Percentiles rank a stretch among this genome's conserved stretches.
phyloP scores from a whole-genome alignment of 2,113 vertebrate genomes.

The Sialia sialis region DNA sequence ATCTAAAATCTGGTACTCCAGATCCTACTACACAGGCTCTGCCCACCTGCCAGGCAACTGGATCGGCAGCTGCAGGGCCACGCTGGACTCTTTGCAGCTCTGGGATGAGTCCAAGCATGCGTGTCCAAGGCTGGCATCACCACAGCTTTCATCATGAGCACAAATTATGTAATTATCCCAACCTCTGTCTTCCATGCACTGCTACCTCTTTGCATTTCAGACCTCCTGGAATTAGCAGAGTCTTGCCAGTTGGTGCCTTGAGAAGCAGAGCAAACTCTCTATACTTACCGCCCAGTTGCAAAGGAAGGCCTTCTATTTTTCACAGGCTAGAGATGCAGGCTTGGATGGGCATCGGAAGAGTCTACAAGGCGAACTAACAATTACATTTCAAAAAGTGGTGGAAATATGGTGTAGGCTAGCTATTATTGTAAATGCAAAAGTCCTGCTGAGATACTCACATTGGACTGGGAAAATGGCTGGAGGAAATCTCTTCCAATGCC shows the following conservation, averaged over 20 bases:
- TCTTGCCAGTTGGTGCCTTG: accelerated
- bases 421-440: neutral
- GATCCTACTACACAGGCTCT: neutral
- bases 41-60: neutral
- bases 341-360: neutral
- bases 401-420: neutral
- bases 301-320: neutral
- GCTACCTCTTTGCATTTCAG: neutral
- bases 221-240: neutral
- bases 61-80: neutral
- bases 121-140: neutral
- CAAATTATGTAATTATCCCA: conserved; percentile 26
- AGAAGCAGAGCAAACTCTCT: neutral
- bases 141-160: neutral
- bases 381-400: neutral
- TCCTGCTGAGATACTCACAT: neutral
- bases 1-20: neutral
- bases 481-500: conserved; percentile 1
- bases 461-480: neutral
- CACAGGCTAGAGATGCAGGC: neutral
- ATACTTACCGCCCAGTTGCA: neutral
- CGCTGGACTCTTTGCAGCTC: neutral
- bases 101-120: neutral
- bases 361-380: neutral
- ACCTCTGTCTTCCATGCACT: neutral